Conservation (phyloP, 2,888 invertebrate genomes). For the Melangyna quadrimaculata region DNA sequence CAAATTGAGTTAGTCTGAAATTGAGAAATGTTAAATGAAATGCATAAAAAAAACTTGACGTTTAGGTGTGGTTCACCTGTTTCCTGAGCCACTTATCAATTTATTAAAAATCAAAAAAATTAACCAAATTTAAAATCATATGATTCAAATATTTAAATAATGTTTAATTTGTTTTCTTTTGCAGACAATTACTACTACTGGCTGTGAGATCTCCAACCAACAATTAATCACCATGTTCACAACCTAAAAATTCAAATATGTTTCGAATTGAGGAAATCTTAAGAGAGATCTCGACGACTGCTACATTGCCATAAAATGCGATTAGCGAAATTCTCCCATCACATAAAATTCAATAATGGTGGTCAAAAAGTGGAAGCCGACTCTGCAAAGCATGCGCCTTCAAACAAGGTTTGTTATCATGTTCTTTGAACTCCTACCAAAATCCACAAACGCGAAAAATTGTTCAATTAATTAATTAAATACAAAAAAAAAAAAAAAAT, state of each 20-base stretch:
- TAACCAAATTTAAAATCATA: too few relatives aligned
- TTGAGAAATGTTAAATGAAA: too few relatives aligned
- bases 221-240: neutral
- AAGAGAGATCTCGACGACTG: constrained; percentile 17
- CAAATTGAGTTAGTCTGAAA: too few relatives aligned
- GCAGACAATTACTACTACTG: constrained; percentile 24
- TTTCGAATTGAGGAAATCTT: constrained; percentile 35
- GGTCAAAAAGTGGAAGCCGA: constrained; percentile 74
- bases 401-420: constrained; percentile 68
- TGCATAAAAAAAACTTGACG: too few relatives aligned
- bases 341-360: constrained; percentile 77
- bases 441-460: constrained; percentile 14
- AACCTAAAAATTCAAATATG: constrained; percentile 54
- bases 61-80: too few relatives aligned
- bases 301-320: constrained; percentile 76
- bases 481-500: constrained; percentile 2
- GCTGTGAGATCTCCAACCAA: neutral
- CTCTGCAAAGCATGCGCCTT: constrained; percentile 67
- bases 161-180: constrained; percentile 1
- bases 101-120: too few relatives aligned
- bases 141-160: too few relatives aligned
- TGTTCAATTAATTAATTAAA: constrained; percentile 29
- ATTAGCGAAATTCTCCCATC: constrained; percentile 78
- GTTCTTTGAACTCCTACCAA: constrained; percentile 39
- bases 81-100: too few relatives aligned